Percentiles rank a stretch among this genome's conserved stretches.
phyloP scores from a whole-genome alignment of 2,113 vertebrate genomes.

The Amazona guildingii region DNA sequence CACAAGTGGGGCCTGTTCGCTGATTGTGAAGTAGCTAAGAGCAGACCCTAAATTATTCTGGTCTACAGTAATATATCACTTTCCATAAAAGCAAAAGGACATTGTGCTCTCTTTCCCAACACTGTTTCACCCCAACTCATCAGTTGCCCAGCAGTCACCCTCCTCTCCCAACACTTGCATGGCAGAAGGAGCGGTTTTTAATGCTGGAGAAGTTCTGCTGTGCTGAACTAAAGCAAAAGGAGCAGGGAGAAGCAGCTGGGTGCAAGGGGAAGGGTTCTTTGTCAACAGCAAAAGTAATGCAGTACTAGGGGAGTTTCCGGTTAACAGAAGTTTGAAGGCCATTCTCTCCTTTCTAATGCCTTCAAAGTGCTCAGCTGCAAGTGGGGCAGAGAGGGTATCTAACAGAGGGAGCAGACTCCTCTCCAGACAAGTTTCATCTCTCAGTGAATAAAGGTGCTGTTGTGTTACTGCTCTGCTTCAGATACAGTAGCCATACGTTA shows the following conservation, averaged over 20 bases:
- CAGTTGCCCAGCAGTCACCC: constrained; percentile 50
- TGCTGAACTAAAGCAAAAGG: not conserved
- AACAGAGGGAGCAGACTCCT: not conserved
- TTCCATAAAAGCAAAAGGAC: constrained; percentile 69
- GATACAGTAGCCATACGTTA: not conserved
- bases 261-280: not conserved
- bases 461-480: not conserved
- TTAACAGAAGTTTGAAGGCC: constrained; percentile 4
- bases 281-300: not conserved
- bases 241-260: not conserved
- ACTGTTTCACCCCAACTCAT: constrained; percentile 50
- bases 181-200: not conserved
- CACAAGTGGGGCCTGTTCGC: constrained; percentile 49
- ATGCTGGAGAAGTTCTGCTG: not conserved
- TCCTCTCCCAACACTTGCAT: constrained; percentile 20
- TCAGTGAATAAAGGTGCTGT: not conserved
- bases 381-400: not conserved
- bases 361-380: not conserved
- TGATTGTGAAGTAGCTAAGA: constrained; percentile 36
- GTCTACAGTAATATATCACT: constrained; percentile 56
- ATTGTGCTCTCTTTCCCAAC: constrained; percentile 57
- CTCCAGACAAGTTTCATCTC: not conserved
- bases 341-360: not conserved
- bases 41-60: constrained; percentile 58
- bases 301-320: not conserved